phyloP scores from a whole-genome alignment of 2,113 vertebrate genomes.

The Pterocles orientalis region DNA sequence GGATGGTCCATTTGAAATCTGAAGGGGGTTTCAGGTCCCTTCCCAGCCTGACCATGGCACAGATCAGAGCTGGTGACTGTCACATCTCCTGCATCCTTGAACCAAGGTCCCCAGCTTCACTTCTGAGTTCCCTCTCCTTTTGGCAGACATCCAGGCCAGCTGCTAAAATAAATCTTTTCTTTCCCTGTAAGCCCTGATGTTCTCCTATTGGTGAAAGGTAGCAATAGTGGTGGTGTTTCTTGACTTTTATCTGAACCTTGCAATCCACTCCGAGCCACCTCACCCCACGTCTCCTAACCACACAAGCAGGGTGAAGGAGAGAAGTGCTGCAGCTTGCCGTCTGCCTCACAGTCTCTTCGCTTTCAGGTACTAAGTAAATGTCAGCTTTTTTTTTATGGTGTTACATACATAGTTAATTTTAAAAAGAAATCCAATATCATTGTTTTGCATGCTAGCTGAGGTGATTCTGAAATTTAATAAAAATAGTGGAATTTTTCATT shows the following conservation, averaged over 20 bases:
- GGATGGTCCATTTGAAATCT: background rate
- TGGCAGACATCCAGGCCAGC: slow-evolving; percentile 38
- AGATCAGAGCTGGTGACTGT: background rate
- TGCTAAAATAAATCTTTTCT: slow-evolving; percentile 30
- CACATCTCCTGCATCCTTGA: background rate
- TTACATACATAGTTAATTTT: slow-evolving; percentile 67
- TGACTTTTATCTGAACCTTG: slow-evolving; percentile 37
- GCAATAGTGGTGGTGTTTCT: background rate
- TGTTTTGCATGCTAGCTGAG: slow-evolving; percentile 56
- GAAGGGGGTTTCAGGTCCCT: background rate
- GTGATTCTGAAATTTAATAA: slow-evolving; percentile 63
- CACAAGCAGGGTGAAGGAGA: background rate
- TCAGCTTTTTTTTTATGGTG: slow-evolving; percentile 45
- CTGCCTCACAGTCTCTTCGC: slow-evolving; percentile 30
- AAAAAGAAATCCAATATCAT: slow-evolving; percentile 61
- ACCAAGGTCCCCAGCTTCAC: background rate
- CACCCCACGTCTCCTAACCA: background rate
- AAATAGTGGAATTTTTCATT: slow-evolving; percentile 55
- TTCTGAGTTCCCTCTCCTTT: background rate
- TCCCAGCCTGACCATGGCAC: background rate
- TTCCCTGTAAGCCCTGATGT: background rate
- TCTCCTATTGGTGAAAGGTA: slow-evolving; percentile 20
- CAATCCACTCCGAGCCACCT: background rate
- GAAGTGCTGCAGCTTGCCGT: background rate
- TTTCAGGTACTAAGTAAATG: slow-evolving; percentile 67